Evolutionary conservation across 92 coral and sea anemone genomes (phyloP).

Genomic region (Zoanthus sociatus): DNA sequence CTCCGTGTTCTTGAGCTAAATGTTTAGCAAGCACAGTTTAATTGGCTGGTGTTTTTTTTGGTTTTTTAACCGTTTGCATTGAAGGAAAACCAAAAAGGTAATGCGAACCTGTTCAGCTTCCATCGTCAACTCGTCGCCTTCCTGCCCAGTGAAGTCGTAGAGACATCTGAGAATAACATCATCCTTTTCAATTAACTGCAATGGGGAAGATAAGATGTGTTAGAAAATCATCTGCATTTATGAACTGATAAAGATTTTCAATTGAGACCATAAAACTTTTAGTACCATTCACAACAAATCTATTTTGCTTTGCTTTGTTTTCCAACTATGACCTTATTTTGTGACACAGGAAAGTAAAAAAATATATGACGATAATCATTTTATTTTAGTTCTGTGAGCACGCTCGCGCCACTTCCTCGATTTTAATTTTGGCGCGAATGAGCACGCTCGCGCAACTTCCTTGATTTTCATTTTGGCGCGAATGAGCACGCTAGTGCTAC

Average conservation of each 20-base stretch:
- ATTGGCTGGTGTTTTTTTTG: no score
- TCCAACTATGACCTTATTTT: no score
- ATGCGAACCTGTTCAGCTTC: conserved; percentile 83
- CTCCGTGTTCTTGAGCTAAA: no score
- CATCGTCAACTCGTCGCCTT: conserved; percentile 89
- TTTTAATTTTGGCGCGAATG: background rate
- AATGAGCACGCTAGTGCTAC: background rate
- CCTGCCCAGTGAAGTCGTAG: conserved; percentile 93
- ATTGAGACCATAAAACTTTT: background rate
- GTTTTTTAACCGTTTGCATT: no score
- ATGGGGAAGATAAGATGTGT: background rate
- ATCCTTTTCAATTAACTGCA: conserved; percentile 69
- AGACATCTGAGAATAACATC: conserved; percentile 87
- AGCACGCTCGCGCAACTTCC: background rate
- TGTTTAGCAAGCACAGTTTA: no score
- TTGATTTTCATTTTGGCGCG: background rate
- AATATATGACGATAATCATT: no score
- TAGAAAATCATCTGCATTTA: background rate
- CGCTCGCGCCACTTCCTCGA: background rate
- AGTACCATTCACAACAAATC: no score
- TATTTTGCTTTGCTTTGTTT: no score
- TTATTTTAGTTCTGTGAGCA: background rate
- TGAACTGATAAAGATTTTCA: background rate
- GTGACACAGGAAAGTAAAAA: no score
- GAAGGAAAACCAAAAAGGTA: no score